A percentile compares a stretch with the other conserved stretches of the same genome.
phyloP scores from a whole-genome alignment of 2,797 vertebrate species.

The Premnoplex brunnescens region DNA sequence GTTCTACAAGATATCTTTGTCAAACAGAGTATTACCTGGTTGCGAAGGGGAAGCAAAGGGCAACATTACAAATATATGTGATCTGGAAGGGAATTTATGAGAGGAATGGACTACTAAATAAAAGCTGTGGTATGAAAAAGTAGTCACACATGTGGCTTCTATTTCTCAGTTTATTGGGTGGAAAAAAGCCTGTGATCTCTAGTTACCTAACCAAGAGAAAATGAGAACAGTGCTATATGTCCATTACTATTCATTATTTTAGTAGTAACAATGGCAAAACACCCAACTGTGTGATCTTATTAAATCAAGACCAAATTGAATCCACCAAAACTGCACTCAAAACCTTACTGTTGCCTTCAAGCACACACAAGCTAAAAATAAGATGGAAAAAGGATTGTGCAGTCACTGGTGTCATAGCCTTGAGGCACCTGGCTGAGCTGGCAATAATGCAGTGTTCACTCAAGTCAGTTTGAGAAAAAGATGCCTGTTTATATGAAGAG shows the following conservation, averaged over 20 bases:
- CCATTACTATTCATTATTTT: neutral
- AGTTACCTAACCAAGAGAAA: slow-evolving; percentile 23
- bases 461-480: neutral
- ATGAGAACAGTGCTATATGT: neutral
- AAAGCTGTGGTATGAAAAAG: neutral
- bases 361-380: neutral
- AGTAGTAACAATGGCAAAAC: neutral
- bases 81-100: neutral
- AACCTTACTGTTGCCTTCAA: neutral
- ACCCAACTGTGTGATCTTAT: neutral
- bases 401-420: neutral
- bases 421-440: neutral
- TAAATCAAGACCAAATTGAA: neutral
- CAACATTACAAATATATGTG: neutral
- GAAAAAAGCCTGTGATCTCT: neutral
- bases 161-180: neutral
- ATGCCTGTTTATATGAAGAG: neutral
- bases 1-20: neutral
- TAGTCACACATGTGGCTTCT: neutral
- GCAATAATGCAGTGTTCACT: neutral
- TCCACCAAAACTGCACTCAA: neutral
- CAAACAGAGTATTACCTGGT: neutral
- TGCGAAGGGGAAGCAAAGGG: neutral
- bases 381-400: neutral
- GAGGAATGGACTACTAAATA: neutral